These are phyloP conservation scores for Leptopilina boulardi DNA, from an alignment of 1,140 invertebrate genomes.

Conservation along the genomic window DNA sequence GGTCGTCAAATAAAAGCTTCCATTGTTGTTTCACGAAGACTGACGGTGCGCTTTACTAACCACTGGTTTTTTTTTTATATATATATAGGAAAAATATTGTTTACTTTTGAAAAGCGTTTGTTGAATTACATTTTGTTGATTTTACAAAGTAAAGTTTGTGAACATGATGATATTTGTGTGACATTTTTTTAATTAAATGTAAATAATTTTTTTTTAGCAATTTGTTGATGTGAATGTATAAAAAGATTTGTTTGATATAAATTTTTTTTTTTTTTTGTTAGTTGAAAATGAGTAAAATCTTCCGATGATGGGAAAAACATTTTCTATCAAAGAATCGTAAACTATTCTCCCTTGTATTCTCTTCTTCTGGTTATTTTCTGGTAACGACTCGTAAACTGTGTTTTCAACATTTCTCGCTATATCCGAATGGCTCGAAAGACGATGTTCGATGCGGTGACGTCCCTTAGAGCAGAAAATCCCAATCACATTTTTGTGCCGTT, in stretches of 20 bases:
- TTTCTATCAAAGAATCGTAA: constrained; percentile 27
- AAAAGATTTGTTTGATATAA: neutral
- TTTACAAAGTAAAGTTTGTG: neutral
- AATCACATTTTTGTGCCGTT: constrained; percentile 53
- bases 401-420: constrained; percentile 11
- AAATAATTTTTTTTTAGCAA: neutral
- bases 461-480: constrained; percentile 45
- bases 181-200: too few relatives aligned
- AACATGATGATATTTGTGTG: too few relatives aligned
- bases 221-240: neutral
- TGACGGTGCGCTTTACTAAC: neutral
- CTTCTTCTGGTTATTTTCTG: constrained; percentile 16
- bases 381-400: constrained; percentile 22
- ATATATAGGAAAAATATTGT: neutral
- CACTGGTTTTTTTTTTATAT: neutral
- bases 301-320: neutral
- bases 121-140: neutral
- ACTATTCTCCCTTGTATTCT: constrained; percentile 11
- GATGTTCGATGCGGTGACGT: constrained; percentile 12
- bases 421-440: constrained; percentile 1
- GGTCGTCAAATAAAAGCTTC: neutral
- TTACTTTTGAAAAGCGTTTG: neutral
- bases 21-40: neutral
- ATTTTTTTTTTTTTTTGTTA: neutral
- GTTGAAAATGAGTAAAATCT: neutral